These are phyloP conservation scores for Indicator indicator DNA, from an alignment of 2,113 vertebrate species.

Conservation along the genomic window DNA sequence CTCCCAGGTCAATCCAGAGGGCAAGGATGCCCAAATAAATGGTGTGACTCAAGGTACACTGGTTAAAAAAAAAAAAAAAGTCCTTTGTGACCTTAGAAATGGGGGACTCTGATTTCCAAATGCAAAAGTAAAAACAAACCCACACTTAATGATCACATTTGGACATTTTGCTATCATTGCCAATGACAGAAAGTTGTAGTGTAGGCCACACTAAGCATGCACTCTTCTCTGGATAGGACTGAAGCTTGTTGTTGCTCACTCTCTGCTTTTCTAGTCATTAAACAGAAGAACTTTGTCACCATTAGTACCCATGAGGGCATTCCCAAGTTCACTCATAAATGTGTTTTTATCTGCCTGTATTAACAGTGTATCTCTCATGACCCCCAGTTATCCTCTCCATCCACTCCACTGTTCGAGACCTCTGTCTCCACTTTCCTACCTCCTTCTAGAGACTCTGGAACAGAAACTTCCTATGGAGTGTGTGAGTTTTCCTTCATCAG, in stretches of 20 bases:
- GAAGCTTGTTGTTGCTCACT: background rate
- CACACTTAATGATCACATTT: background rate
- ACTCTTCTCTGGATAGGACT: background rate
- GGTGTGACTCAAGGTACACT: background rate
- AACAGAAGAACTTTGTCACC: background rate
- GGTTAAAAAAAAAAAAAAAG: background rate
- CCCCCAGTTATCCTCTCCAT: conserved; percentile 30
- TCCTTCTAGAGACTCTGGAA: background rate
- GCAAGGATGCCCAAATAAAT: background rate
- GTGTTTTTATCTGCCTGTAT: background rate
- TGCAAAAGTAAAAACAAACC: background rate
- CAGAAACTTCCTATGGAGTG: conserved; percentile 16
- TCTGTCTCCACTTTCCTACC: background rate
- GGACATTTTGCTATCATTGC: background rate
- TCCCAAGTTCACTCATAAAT: background rate
- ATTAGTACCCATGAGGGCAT: background rate
- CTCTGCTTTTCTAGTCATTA: background rate
- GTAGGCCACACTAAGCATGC: background rate
- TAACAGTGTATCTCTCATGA: conserved; percentile 1
- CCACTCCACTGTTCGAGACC: conserved; percentile 9
- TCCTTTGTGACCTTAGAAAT: background rate
- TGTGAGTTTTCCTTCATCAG: background rate
- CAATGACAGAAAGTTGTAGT: background rate
- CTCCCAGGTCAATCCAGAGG: background rate
- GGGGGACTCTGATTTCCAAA: background rate